Base-by-base conservation (phyloP, 2,797 vertebrate species). In the Sebastiscus albofasciatus region DNA sequence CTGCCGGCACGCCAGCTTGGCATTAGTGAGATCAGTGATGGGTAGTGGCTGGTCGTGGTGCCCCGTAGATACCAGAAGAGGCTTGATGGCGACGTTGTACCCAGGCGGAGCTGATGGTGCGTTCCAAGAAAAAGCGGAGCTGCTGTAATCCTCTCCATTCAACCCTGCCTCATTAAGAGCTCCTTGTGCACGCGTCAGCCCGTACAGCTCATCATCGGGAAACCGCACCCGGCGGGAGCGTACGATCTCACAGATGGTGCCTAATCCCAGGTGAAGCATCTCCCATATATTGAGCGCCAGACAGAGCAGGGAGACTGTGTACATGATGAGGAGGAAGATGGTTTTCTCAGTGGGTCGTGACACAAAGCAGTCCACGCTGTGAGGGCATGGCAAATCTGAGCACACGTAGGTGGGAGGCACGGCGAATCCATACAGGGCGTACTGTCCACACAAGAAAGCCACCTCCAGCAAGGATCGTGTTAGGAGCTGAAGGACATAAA, bases 321-420 rank as follows among this genome's bases (percentile, higher is more conserved):
- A 99, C 98, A 99, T 99, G 87, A 99, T 97, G 72, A 97, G 92
- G 69, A 99, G 96, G 85, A 99, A 99, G 84, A 99, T 97, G 27
- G 98, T 99, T 93, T 99, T 99, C 93, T 99, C 98, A 0, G 98
- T 99, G 0, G 98, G 98, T 16, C 98, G 95, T 2, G 98, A 99
- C 86, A 99, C 96, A 77, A 98, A 99, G 88, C 98, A 99, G 87
- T 98, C 97, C 54, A 99, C 97, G 0, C 81, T 95, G 90, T 99
- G 96, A 1, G 97, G 98, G 87, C 98, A 99, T 0, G 98, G 98
- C 46, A 79, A 77, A 61, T 93, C 85, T 22, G 94, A 94, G 85
- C 98, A 99, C 66, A 96, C 90, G 1, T 97, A 99, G 20, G 72
- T 93, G 8, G 95, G 90, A 42, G 96, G 96, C 33, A 99, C 97